Conservation (phyloP, 2,888 invertebrate species). For the Tolmerus cingulatus region DNA sequence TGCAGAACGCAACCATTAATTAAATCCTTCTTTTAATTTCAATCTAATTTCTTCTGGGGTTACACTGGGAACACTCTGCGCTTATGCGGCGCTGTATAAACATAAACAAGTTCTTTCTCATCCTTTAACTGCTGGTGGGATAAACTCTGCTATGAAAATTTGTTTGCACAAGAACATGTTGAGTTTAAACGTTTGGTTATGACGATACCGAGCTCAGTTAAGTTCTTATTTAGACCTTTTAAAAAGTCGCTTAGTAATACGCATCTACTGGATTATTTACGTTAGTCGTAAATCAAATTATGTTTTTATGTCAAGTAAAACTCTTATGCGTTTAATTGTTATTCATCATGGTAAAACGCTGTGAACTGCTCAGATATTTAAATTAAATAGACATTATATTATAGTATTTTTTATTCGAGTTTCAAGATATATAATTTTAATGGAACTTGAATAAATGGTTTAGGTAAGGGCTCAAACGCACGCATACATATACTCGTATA, state of each 20-base stretch:
- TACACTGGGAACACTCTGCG: neutral
- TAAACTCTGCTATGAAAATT: neutral
- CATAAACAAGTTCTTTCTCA: neutral
- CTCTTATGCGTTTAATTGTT: neutral
- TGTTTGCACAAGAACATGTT: neutral
- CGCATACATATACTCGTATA: too few relatives aligned
- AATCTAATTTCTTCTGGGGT: constrained; percentile 14
- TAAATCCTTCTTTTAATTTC: constrained; percentile 5
- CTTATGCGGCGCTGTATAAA: neutral
- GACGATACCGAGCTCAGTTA: neutral
- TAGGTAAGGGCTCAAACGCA: too few relatives aligned
- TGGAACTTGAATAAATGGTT: too few relatives aligned
- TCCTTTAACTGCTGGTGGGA: neutral
- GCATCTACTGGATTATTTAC: neutral
- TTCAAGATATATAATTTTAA: too few relatives aligned
- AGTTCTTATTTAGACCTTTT: neutral
- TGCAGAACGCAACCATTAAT: neutral
- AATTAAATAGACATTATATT: neutral
- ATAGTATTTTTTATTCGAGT: too few relatives aligned
- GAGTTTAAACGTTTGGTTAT: neutral
- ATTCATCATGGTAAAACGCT: neutral
- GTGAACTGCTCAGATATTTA: neutral
- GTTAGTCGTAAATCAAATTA: neutral
- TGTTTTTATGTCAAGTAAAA: neutral
- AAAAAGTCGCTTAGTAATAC: neutral